These are phyloP conservation scores for Notospermus geniculatus DNA, from an alignment of 1,140 invertebrate genomes.

Conservation along the genomic window DNA sequence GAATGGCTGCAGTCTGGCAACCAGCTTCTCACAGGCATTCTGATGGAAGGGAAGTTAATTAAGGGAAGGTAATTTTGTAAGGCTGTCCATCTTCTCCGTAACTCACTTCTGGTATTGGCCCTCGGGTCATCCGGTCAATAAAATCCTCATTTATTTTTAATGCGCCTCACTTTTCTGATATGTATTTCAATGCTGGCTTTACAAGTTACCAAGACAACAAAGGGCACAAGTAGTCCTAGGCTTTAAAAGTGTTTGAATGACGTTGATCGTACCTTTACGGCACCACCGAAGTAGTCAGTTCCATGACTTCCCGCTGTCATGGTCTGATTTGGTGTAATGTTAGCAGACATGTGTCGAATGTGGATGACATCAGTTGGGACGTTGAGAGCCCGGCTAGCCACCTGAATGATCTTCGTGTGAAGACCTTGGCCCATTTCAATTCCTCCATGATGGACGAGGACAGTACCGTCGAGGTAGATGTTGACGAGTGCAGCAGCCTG, in stretches of 20 bases:
- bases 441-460: constrained; percentile 86
- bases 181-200: no score
- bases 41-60: constrained; percentile 44
- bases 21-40: constrained; percentile 79
- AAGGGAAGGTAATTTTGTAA: no score
- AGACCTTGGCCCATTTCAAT: constrained; percentile 97
- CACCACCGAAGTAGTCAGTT: constrained; percentile 94
- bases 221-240: no score
- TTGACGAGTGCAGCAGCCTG: constrained; percentile 79
- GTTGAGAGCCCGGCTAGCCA: constrained; percentile 64
- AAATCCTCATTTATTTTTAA: no score
- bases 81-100: no score
- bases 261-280: constrained; percentile 68
- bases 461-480: constrained; percentile 87
- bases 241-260: no score
- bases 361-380: constrained; percentile 77
- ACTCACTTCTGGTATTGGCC: no score
- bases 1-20: constrained; percentile 73
- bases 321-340: constrained; percentile 92
- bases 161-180: no score
- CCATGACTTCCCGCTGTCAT: constrained; percentile 87
- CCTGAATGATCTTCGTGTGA: constrained; percentile 74
- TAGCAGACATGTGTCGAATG: constrained; percentile 83
- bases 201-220: no score
- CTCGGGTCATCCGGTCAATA: no score